Evolutionary conservation across 2,113 vertebrate genomes (phyloP), one percentile per base, ranked within the genome.

Genomic region (Hucho hucho): DNA sequence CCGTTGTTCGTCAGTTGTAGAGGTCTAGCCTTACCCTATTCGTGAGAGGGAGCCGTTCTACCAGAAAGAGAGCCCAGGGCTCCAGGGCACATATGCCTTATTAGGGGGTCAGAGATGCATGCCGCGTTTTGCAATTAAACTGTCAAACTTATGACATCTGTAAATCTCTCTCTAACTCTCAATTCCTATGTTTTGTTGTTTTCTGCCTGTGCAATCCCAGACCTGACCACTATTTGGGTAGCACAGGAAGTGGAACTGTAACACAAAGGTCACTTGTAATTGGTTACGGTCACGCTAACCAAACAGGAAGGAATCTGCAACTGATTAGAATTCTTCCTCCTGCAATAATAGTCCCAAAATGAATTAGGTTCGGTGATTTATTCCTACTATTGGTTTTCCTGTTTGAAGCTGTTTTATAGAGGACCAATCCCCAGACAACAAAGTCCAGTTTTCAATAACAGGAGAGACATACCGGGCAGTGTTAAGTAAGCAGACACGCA

Each of bases 231-330:
- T 92, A 88, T 89, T 79, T 83, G 81, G 85, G 89, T 90, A 92
- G 87, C 86, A 88, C 88, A 94, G 94, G 93, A 95, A 95, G 92
- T 87, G 87, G 90, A 94, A 93, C 85, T 92, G 92, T 90, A 88
- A 88, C 81, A 77, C 76, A 91, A 78, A 89, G 86, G 92, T 95
- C 92, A 83, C 64, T 93, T 90, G 90, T 92, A 93, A 96, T 95
- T 87, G 76, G 94, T 94, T 89, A 94, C 73, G 91, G 94, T 96
- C 95, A 96, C 16, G 69, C 94, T 94, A 95, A 87, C 89, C 92
- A 95, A 94, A 95, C 90, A 96, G 93, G 93, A 95, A 95, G 88
- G 93, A 94, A 94, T 95, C 95, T 97, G 94, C 89, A 93, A 94
- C 88, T 93, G 91, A 96, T 96, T 95, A 97, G 81, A 87, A 89